Evolutionary conservation across 2,888 invertebrate species (phyloP).

Genomic region (Calameuta pallipes): DNA sequence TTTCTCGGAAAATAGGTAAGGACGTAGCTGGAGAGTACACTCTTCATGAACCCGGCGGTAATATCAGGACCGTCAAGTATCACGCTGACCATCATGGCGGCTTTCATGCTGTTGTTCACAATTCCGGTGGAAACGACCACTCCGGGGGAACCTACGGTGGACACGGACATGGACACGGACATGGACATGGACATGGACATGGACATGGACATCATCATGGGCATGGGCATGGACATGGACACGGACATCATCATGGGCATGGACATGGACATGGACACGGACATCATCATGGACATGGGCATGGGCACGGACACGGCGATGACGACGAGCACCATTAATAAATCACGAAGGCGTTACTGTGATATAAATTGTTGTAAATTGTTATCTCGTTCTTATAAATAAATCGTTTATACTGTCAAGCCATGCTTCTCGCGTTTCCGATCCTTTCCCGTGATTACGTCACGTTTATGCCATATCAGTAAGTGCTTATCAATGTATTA

Average conservation of each 20-base stretch:
- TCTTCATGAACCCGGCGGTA: constrained; percentile 54
- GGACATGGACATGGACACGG: constrained; percentile 23
- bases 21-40: constrained; percentile 48
- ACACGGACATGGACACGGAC: constrained; percentile 22
- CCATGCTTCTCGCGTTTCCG: not conserved
- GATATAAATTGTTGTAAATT: too few species aligned
- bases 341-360: not conserved
- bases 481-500: too few species aligned
- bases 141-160: constrained; percentile 31
- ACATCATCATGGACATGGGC: constrained; percentile 7
- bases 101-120: constrained; percentile 52
- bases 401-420: constrained; percentile 3
- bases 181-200: constrained; percentile 23
- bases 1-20: constrained; percentile 21
- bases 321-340: constrained; percentile 10
- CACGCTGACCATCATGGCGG: constrained; percentile 49
- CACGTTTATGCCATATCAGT: too few species aligned
- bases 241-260: constrained; percentile 6
- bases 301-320: constrained; percentile 11
- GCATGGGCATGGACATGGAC: constrained; percentile 22
- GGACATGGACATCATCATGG: constrained; percentile 16
- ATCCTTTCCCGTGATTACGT: too few species aligned
- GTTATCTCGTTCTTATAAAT: not conserved
- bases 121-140: constrained; percentile 33
- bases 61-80: constrained; percentile 41